These are phyloP conservation scores for Caradrina clavipalpis DNA, from an alignment of 2,888 invertebrate genomes.

Conservation along the genomic window DNA sequence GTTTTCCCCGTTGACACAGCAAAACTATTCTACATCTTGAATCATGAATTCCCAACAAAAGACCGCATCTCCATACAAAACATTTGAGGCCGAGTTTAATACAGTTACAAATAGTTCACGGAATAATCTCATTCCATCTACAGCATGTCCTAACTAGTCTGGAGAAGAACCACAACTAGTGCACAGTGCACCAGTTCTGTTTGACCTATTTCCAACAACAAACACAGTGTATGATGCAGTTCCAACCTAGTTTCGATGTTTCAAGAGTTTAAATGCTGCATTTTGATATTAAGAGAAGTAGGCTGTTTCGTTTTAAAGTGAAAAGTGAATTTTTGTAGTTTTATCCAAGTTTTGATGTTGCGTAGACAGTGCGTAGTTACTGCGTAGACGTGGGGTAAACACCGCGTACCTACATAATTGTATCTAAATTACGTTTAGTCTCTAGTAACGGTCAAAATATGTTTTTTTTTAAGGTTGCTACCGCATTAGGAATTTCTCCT, in stretches of 20 bases:
- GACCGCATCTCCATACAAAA: conserved; percentile 42
- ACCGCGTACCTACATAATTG: no score
- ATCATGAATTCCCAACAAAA: conserved; percentile 29
- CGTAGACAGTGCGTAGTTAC: no score
- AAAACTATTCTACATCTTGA: conserved; percentile 29
- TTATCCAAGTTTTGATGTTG: no score
- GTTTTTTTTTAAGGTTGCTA: no score
- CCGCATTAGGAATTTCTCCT: no score
- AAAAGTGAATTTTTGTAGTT: no score
- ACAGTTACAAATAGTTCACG: conserved; percentile 39
- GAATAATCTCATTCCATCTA: conserved; percentile 58
- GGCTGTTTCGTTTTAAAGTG: conserved; percentile 32
- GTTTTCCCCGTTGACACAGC: neutral
- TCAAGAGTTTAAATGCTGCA: conserved; percentile 53
- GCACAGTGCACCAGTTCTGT: conserved; percentile 37
- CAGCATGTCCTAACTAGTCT: conserved; percentile 40
- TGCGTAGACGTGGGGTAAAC: no score
- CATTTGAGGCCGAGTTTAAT: conserved; percentile 44
- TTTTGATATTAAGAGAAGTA: conserved; percentile 52
- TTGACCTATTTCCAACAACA: conserved; percentile 60
- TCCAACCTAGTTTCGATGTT: conserved; percentile 58
- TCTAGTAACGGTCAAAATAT: neutral
- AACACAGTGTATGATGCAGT: conserved; percentile 51
- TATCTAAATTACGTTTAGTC: no score
- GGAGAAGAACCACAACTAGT: conserved; percentile 37